Base-by-base conservation (phyloP, 2,113 vertebrate genomes). In the Tichodroma muraria region DNA sequence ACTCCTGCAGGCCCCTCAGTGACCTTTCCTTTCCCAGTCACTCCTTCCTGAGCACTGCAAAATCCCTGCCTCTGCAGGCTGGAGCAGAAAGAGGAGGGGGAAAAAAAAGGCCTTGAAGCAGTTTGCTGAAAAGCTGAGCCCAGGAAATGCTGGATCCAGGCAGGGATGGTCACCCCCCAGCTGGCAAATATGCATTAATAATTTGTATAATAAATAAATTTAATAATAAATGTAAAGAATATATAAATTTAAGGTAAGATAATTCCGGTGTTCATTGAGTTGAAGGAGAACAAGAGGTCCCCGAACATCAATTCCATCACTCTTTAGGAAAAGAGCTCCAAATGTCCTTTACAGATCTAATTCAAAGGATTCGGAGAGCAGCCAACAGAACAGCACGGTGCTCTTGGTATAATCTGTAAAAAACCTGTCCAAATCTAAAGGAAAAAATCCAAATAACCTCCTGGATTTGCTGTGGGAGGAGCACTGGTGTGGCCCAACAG, bases 311-410 rank as follows among this genome's bases (percentile, higher is more conserved):
- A n/a, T 5, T 6, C 13, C 54, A 19, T 2, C 19, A 27, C 13
- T 72, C 17, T 5, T 17, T 2, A 44, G 83, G 64, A 16, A 64
- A 64, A 45, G 4, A 12, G 23, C 27, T 81, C 15, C 7, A 27
- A 21, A 15, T 15, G n/a, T 20, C 14, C 23, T 37, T 8, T 49
- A 6, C 9, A n/a, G 3, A 4, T 6, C 12, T 11, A 20, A 21
- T 4, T 49, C 19, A 4, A 27, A 73, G 54, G 12, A 4, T 12
- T 10, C 25, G 25, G 13, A 33, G 4, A 40, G 6, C 0, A 37
- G 27, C 15, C 47, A 27, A 4, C 1, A 1, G 4, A 45, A 40
- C 6, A 28, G 42, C 72, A 5, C 0, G 0, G 31, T 6, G 9
- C 1, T 35, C 64, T 16, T 21, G 10, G 24, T 2, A 25, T 4